Conservation (phyloP, 2,113 vertebrate genomes). For the Macaca nemestrina region DNA sequence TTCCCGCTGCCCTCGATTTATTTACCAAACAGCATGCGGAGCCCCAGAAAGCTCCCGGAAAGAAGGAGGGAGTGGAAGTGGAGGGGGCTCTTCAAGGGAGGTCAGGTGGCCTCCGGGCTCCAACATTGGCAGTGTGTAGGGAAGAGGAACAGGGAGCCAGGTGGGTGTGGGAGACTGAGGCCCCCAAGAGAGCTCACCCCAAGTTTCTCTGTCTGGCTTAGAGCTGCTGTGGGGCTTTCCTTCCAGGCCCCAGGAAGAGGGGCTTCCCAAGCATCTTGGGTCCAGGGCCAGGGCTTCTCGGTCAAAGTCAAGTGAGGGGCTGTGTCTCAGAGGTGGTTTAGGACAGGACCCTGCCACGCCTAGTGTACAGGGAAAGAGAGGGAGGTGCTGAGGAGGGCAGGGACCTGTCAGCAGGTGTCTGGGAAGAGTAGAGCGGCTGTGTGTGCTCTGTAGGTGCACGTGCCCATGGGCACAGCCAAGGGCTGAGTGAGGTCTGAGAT, state of each 20-base stretch:
- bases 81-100: background rate
- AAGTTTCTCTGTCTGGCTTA: too few species aligned
- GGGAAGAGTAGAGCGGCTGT: background rate
- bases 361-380: background rate
- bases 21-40: conserved; percentile 73
- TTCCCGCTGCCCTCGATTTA: conserved; percentile 81
- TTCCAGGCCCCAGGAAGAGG: background rate
- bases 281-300: background rate
- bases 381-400: background rate
- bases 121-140: background rate
- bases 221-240: background rate
- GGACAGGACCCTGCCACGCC: too few species aligned
- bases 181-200: background rate
- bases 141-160: background rate
- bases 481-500: background rate
- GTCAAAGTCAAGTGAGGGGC: background rate
- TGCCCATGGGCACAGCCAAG: background rate
- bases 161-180: background rate
- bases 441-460: rapidly evolving
- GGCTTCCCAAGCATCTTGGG: background rate
- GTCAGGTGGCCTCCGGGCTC: conserved; percentile 24
- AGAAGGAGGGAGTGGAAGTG: background rate
- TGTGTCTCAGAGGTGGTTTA: background rate
- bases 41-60: conserved; percentile 10
- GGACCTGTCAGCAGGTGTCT: background rate